Percentiles rank a stretch among this genome's conserved stretches.
Evolutionary conservation across 2,113 vertebrate species (phyloP).

Genomic region (Salvelinus sp.): DNA sequence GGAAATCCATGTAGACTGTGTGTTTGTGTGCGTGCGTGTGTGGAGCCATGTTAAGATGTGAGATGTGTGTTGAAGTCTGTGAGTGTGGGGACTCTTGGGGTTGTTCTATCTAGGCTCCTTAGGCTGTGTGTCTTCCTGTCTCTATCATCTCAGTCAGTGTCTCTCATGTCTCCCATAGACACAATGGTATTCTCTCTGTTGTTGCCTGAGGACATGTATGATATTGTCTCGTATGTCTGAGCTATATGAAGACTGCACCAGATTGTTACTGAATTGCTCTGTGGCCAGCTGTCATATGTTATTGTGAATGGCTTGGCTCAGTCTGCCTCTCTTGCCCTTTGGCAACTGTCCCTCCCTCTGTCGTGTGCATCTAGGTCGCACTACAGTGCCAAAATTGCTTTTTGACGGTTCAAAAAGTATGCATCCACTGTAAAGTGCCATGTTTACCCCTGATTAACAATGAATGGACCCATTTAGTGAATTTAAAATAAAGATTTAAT

Average conservation of each 20-base stretch:
- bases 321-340: neutral
- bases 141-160: neutral
- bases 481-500: neutral
- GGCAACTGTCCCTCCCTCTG: too few relatives aligned
- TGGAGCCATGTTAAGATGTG: too few relatives aligned
- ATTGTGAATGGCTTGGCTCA: neutral
- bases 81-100: neutral
- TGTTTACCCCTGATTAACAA: too few relatives aligned
- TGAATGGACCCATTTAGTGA: neutral
- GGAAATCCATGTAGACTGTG: constrained; percentile 28
- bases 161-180: neutral
- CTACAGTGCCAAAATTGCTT: constrained; percentile 18
- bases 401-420: neutral
- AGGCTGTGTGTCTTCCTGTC: neutral
- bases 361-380: constrained; percentile 27
- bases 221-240: constrained; percentile 20
- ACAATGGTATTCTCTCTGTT: neutral
- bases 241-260: constrained; percentile 19
- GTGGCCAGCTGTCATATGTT: constrained; percentile 29
- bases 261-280: constrained; percentile 37
- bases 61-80: neutral
- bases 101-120: neutral
- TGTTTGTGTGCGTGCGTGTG: neutral
- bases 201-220: constrained; percentile 8
- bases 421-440: too few relatives aligned